Base-by-base conservation (phyloP, 2,888 invertebrate genomes). In the Epinotia brunnichana region DNA sequence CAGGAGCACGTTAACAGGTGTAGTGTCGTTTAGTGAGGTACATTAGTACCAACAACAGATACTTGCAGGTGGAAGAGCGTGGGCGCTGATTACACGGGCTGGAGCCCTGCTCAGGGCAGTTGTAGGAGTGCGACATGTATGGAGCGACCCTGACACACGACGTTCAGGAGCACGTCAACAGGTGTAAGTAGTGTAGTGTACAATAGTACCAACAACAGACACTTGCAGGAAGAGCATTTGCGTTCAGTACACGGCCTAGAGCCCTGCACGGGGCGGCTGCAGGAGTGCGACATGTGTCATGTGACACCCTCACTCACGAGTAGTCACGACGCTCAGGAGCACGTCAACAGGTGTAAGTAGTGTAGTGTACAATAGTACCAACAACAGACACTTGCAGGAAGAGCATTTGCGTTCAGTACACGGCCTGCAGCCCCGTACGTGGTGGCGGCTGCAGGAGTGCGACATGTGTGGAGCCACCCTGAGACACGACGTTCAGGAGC, bases 101-200 rank as follows among this genome's bases (percentile, higher is more conserved):
- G 64, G 89, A 89, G 61, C 89, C 90, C 0, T 75, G 83, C 48
- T 85, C 85, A 0, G 87, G 83, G 0, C 75, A 78, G 59, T 78
- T 89, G 3, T 79, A 82, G 0, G 90, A 89, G 74, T 91, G 91
- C 62, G 74, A 82, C 0, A 76, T 89, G 0, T 91, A 91, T 53
- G 90, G 90, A 0, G 86, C 90, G 0, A 79, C 87, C 0, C 76
- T 90, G 29, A 62, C 72, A 0, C 78, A 82, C 0, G 85, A 89
- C 15, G 76, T 87, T 0, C 79, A 82, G 2, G 89, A 88, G 11
- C 91, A 91, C 76, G 80, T 88, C 2, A 24, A 24, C 21, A 24
- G 21, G 21, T 24, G 21, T 24, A 24, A 2, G 21, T 24, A 1
- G 21, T 24, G 1, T 24, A 24, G 21, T 24, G 21, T 24, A 24